These are phyloP conservation scores for Trematocara marginatum DNA, from an alignment of 2,113 vertebrate genomes.

Conservation along the genomic window DNA sequence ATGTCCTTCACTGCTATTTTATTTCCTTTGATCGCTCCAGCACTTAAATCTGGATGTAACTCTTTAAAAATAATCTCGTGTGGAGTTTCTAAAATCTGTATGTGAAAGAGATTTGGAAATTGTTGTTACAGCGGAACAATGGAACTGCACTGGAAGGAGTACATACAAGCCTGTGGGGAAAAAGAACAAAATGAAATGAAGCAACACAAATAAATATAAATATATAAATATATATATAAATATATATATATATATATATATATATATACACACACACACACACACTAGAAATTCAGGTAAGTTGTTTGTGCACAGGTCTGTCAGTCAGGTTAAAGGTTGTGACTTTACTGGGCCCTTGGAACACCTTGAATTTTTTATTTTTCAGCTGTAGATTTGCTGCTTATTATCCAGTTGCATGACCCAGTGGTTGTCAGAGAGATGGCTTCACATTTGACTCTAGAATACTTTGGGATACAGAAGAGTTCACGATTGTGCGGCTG, in stretches of 20 bases:
- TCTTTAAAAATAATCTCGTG: background rate
- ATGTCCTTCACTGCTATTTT: background rate
- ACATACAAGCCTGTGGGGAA: rapidly evolving
- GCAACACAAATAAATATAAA: background rate
- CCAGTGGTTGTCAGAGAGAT: background rate
- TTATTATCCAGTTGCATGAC: background rate
- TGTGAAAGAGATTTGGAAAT: background rate
- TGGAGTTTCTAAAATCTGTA: background rate
- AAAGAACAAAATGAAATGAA: background rate
- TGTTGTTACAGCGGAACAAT: background rate
- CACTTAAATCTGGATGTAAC: background rate
- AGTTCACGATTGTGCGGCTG: background rate
- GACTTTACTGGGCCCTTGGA: background rate
- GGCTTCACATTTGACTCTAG: background rate
- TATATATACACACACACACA: too few species aligned
- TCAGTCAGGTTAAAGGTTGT: background rate
- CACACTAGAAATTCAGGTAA: background rate
- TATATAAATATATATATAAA: rapidly evolving
- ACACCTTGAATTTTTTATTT: background rate
- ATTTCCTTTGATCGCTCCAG: background rate
- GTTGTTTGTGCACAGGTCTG: background rate
- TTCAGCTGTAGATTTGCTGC: background rate
- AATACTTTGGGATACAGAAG: background rate
- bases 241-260: rapidly evolving
- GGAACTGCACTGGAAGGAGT: background rate